Base-by-base conservation (phyloP, 2,888 invertebrate species). In the Apomyelois bistriatella region DNA sequence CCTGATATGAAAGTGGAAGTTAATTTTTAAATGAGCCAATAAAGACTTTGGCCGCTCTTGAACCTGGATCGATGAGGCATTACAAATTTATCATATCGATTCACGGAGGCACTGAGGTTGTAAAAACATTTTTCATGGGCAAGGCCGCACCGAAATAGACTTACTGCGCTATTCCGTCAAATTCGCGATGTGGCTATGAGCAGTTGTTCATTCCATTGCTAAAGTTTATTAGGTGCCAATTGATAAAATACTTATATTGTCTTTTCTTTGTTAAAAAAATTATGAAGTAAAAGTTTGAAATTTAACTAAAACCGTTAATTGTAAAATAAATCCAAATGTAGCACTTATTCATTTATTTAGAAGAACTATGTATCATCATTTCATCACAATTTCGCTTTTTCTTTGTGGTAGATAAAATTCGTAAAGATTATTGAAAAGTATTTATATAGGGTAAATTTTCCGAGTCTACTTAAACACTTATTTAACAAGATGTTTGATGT, bases 91-190 rank as follows among this genome's bases (percentile, higher is more conserved):
- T 53, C 59, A 53, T 63, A 62, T 62, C 64, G 65, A 69, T 66
- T 65, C 68, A 73, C 61, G 62, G 56, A 59, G 65, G 64, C 60
- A 64, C 68, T 64, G 68, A 51, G 51, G 42, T 51, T 35, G 51
- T 49, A 46, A 59, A 64, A 63, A 72, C 70, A 70, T 69, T 66
- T 72, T 72, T 74, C 79, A 77, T 61, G 72, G 72, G 70, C 83
- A 82, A 82, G 82, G 82, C 63, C 72, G 62, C 57, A 61, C 72
- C 68, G 62, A 78, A 78, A 81, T 72, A 75, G 71, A 70, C 70
- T 67, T 61, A 66, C 66, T 56, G 57, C 58, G 60, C 60, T 62
- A 61, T 61, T 59, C 54, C 36, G 52, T 43, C 53, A 16, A 40
- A 15, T 46, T 16, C 12, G 54, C 28, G 28, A 51, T 38, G 43